Percentiles rank a stretch among this genome's conserved stretches.
Conservation (phyloP, 1,140 invertebrate genomes). For the Drosophila aff. region DNA sequence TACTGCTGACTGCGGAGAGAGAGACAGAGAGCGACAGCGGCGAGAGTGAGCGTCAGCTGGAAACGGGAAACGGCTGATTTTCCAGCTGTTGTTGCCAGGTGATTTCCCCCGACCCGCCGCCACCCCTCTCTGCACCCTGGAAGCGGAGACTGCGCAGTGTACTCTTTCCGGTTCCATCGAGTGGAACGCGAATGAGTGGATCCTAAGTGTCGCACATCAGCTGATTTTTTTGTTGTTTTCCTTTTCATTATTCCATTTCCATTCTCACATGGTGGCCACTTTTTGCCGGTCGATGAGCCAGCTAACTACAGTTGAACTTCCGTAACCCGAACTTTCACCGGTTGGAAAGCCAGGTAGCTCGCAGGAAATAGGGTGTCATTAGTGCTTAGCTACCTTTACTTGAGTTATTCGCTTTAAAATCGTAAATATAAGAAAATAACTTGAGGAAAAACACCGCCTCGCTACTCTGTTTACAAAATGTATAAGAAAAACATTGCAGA, state of each 20-base stretch:
- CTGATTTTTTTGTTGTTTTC: conserved; percentile 59
- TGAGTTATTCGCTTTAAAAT: not conserved
- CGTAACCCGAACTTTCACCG: conserved; percentile 28
- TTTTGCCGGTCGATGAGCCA: conserved; percentile 62
- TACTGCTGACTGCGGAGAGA: conserved; percentile 25
- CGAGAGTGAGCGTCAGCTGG: conserved; percentile 32
- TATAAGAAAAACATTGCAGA: not conserved
- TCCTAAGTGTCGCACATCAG: conserved; percentile 60
- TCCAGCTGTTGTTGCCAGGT: conserved; percentile 85
- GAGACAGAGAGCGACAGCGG: conserved; percentile 4
- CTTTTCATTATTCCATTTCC: conserved; percentile 34
- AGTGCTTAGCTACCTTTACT: not conserved
- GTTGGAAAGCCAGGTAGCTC: not conserved
- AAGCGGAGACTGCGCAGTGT: conserved; percentile 68
- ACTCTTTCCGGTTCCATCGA: conserved; percentile 21
- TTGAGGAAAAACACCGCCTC: not conserved
- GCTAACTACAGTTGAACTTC: conserved; percentile 52
- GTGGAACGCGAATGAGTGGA: conserved; percentile 57
- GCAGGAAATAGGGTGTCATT: conserved; percentile 3
- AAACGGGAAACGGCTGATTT: conserved; percentile 77
- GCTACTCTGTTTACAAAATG: not conserved
- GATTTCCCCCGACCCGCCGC: conserved; percentile 56
- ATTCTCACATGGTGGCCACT: conserved; percentile 39
- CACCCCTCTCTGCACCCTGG: conserved; percentile 34
- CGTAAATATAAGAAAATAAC: no score